Evolutionary conservation across 2,797 vertebrate species (phyloP), one percentile per base, ranked within the genome.

Genomic region (Chaetodon trifasciatus): DNA sequence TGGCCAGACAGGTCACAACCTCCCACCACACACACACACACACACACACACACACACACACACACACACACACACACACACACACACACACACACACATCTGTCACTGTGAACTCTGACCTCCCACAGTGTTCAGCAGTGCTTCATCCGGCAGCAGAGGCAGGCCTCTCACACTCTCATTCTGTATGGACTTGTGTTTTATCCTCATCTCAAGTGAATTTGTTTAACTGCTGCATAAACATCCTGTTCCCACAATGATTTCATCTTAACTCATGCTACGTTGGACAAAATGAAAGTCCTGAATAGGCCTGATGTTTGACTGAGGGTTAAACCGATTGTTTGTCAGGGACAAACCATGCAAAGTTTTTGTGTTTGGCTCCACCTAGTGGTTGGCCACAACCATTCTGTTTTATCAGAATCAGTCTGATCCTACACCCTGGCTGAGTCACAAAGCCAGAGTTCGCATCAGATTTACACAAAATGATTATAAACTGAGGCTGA

Each of bases 51-150:
- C 78, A 72, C 87, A 84, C 19, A 52, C n/a, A 1, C 52, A 28
- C 62, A 65, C 15, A 57, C 76, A 70, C 87, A 83, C 58, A 68
- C n/a, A 57, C 78, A 72, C 87, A 84, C 19, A 52, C n/a, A 1
- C 52, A 19, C 57, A 65, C 60, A 55, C 56, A 44, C 4, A 55
- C 61, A 67, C 17, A 56, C 75, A 76, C 87, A 85, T 56, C 71
- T 82, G 85, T 62, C 69, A 66, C 50, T 40, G 55, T 87, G 86
- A 89, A n/a, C 90, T 84, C 37, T 81, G 79, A 87, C 82, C 83
- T 74, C 71, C 3, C 32, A 13, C 52, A 21, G 40, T 78, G 49
- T 70, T 60, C 15, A 24, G 28, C 28, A 32, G 52, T 8, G 32
- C 12, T 60, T 23, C 28, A 35, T 52, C 15, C 50, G 67, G 69